These are phyloP conservation scores for Eucera pruinosa DNA, from an alignment of 2,888 invertebrate genomes.

Conservation along the genomic window DNA sequence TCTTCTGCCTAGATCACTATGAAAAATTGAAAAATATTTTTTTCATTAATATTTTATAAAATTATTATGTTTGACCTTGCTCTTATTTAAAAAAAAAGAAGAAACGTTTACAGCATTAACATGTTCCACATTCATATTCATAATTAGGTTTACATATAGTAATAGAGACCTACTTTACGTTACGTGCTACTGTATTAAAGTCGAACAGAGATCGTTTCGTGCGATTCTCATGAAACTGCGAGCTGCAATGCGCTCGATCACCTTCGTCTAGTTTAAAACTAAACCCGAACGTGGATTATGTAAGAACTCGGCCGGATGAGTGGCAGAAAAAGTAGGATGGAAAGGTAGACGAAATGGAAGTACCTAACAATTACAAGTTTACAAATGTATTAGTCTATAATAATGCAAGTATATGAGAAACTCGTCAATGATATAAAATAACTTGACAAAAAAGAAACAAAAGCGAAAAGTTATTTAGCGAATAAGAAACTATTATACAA, in stretches of 20 bases:
- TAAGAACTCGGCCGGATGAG: conserved; percentile 28
- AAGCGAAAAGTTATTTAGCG: no score
- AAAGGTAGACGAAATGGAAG: conserved; percentile 2
- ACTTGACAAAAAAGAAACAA: no score
- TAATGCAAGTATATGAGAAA: no score
- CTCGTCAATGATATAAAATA: no score
- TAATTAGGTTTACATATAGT: no score
- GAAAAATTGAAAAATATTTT: not conserved
- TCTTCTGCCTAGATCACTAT: no score
- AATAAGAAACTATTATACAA: no score
- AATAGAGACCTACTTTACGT: not conserved
- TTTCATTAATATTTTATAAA: not conserved
- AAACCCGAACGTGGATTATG: conserved; percentile 22
- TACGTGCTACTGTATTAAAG: not conserved
- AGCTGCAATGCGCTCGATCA: conserved; percentile 10
- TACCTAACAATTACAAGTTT: conserved; percentile 8
- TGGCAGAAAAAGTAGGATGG: conserved; percentile 12
- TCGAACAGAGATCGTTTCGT: conserved; percentile 12
- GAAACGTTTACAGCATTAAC: no score
- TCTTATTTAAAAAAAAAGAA: no score
- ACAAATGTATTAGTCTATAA: not conserved
- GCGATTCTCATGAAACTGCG: conserved; percentile 37
- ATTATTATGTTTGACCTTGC: not conserved
- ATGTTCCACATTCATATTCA: no score
- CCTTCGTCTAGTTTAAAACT: conserved; percentile 30